A percentile compares a stretch with the other conserved stretches of the same genome.
Conservation (phyloP, 1,140 invertebrate species). For the Drosophila trapezifrons region DNA sequence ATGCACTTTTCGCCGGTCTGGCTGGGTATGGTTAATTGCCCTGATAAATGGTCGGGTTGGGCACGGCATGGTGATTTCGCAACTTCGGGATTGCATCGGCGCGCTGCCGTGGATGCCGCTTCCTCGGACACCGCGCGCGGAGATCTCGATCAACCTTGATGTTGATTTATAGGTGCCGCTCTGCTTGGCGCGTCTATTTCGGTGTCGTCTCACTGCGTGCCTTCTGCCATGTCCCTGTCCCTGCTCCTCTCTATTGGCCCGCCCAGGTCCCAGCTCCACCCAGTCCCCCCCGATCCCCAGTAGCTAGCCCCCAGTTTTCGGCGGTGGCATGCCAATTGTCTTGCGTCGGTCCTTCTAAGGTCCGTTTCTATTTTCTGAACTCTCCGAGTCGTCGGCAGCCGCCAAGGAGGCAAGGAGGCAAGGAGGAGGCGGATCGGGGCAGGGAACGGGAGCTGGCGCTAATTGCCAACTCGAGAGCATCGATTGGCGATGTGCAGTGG, state of each 20-base stretch:
- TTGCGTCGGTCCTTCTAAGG: constrained; percentile 82
- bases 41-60: constrained; percentile 65
- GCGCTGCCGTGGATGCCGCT: constrained; percentile 41
- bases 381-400: constrained; percentile 37
- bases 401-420: constrained; percentile 24
- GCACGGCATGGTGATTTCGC: constrained; percentile 55
- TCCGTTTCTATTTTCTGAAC: constrained; percentile 86
- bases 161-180: constrained; percentile 82
- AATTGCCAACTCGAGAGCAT: constrained; percentile 41
- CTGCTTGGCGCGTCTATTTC: constrained; percentile 67
- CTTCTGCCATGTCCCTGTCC: constrained; percentile 41
- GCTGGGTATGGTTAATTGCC: constrained; percentile 69
- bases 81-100: constrained; percentile 56
- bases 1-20: constrained; percentile 25
- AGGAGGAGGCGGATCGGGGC: not conserved
- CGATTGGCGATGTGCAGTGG: constrained; percentile 23
- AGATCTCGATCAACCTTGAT: constrained; percentile 81
- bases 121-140: constrained; percentile 69
- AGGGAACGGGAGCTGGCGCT: constrained; percentile 3
- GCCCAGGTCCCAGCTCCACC: constrained; percentile 16
- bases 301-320: constrained; percentile 13
- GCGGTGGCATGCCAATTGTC: constrained; percentile 64
- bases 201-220: constrained; percentile 56
- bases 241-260: constrained; percentile 11
- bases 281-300: not conserved